Evolutionary conservation across 2,113 vertebrate species (phyloP), one percentile per base, ranked within the genome.

Genomic region (Psittacara wagleri): DNA sequence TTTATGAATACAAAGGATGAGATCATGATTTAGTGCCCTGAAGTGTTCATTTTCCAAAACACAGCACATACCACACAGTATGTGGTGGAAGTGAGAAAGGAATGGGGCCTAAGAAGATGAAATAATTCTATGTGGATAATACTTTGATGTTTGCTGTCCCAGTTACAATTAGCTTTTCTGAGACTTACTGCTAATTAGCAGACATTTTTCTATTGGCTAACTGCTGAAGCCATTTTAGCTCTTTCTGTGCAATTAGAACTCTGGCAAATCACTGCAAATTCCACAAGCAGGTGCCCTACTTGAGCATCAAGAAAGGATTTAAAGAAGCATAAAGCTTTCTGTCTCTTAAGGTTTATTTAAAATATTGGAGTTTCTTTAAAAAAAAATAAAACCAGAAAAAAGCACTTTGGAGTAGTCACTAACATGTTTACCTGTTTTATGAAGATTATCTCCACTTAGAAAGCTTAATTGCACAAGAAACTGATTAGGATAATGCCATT

Each of bases 1-100:
- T 97, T 95, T 87, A 96, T 95, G 86, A 96, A 96, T 91, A 95
- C 83, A 95, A 97, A 94, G 79, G 93, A 96, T 97, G 95, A 97
- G 94, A 94, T 96, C 93, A 97, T 97, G 78, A 97, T 97, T 95
- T 95, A 96, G 88, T 90, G 88, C 92, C 78, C 85, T 81, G 67
- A 82, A 92, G 46, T 17, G 28, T 66, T 94, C 79, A 14, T 94
- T 92, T 95, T 92, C 95, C 90, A 90, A 95, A 95, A 94, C 72
- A 96, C 9, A 91, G 68, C 67, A 44, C 17, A 44, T 44, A 44
- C 44, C 17, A 44, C 44, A 19, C 44, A 83, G 57, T 54, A 64
- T 9, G 10, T 14, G 70, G 48, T 29, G 33, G 66, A 59, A 52
- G 55, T 74, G 54, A 79, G 59, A 83, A 90, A 54, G 29, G 29